Evolutionary conservation across 1,140 invertebrate genomes (phyloP), one percentile per base, ranked within the genome.

Genomic region (Scaptomyza montana): DNA sequence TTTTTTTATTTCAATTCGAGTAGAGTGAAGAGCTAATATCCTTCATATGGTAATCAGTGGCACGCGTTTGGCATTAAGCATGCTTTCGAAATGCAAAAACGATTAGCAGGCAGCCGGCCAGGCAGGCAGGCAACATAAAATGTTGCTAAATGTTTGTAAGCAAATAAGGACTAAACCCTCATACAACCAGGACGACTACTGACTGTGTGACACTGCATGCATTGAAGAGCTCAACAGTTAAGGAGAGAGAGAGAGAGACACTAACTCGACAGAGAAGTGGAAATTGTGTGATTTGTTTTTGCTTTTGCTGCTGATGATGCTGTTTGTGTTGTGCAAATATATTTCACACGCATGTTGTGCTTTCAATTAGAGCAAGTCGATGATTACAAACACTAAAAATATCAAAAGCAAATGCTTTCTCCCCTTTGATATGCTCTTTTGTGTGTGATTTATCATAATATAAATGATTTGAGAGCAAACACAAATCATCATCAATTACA

Each of bases 361-460:
- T 74, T 89, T 89, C 84, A 89, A 89, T 89, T 84, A 89, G 64
- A 25, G 21, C 21, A 25, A 25, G 21, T 25, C 21, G 21, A 25
- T 25, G 21, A 80, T 86, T 82, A 72, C 77, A 84, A 76, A 76
- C 85, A 89, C 80, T 90, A 89, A 89, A 89, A 89, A 80, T 87
- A 81, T 87, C 78, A 85, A 73, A 78, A 53, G 61, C 61, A 39
- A 43, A 43, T 5, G n/a, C 5, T 43, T 43, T n/a, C 12, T 3
- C 39, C 10, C n/a, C 39, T 43, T 5, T n/a, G 5, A 1, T 7
- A 33, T 9, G 0, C 39, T 43, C 12, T 45, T 43, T 43, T 39
- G 33, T 39, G 75, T 49, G 80, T 78, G 80, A 89, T 89, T 89
- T 89, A 89, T 89, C 85, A 89, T 89, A 89, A 89, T 89, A 89